These are phyloP conservation scores for Amblyjoppa proteus DNA, from an alignment of 2,888 invertebrate species.

Conservation along the genomic window DNA sequence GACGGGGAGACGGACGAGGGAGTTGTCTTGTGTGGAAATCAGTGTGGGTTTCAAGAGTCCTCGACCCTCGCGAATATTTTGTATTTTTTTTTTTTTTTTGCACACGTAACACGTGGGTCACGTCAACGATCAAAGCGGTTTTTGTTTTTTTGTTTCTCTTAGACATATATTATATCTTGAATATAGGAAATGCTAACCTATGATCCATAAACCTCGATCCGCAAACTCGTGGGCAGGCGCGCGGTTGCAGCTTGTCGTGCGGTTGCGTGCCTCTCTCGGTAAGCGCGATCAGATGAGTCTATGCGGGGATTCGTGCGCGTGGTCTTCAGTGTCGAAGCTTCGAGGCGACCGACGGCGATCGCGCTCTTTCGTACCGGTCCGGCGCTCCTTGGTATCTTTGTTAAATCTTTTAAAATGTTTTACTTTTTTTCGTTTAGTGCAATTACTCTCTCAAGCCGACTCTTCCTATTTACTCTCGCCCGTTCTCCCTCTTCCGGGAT, in stretches of 20 bases:
- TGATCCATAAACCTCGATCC: conserved; percentile 82
- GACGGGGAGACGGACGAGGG: not conserved
- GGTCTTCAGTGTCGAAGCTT: conserved; percentile 32
- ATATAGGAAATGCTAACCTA: conserved; percentile 79
- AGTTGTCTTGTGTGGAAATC: not conserved
- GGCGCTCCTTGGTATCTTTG: conserved; percentile 1
- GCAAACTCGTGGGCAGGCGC: conserved; percentile 74
- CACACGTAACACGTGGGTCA: conserved; percentile 11
- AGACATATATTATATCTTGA: conserved; percentile 49
- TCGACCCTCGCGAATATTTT: not conserved
- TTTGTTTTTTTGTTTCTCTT: not conserved
- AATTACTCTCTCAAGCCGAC: conserved; percentile 20
- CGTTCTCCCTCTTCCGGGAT: conserved; percentile 27
- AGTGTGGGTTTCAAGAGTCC: not conserved
- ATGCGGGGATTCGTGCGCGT: conserved; percentile 35
- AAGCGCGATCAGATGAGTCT: conserved; percentile 34
- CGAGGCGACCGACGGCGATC: conserved; percentile 25
- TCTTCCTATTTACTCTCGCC: conserved; percentile 34
- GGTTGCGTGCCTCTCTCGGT: conserved; percentile 57
- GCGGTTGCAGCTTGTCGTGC: conserved; percentile 62
- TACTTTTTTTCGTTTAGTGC: conserved; percentile 1
- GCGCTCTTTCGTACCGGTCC: conserved; percentile 23
- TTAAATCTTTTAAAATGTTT: not conserved
- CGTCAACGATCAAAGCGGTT: conserved; percentile 4
- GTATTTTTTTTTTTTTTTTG: not conserved